A percentile compares a stretch with the other conserved stretches of the same genome.
These are phyloP conservation scores for Callipepla californica DNA, from an alignment of 2,113 vertebrate species.

Conservation along the genomic window DNA sequence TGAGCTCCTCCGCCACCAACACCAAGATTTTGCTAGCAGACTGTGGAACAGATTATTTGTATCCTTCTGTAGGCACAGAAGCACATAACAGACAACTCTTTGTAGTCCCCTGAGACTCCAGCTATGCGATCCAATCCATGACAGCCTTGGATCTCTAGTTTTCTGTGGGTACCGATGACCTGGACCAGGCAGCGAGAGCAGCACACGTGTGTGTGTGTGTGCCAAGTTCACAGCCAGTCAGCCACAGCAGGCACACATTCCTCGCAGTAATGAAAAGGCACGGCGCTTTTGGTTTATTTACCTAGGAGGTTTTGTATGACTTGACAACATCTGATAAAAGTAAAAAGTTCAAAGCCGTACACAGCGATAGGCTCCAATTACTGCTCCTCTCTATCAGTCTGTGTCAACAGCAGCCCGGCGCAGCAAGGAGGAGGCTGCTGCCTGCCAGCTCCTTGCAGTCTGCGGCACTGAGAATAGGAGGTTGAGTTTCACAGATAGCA, in stretches of 20 bases:
- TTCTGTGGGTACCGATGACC: background rate
- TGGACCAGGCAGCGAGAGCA: background rate
- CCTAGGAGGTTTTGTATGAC: background rate
- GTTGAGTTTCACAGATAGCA: constrained; percentile 12
- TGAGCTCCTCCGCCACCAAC: background rate
- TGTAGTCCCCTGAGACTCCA: background rate
- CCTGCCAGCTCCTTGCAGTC: background rate
- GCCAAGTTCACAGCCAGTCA: background rate
- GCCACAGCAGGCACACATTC: background rate
- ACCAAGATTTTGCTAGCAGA: background rate
- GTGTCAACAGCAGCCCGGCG: background rate
- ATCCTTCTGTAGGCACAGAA: background rate
- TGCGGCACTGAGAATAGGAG: background rate
- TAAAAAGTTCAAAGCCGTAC: constrained; percentile 24
- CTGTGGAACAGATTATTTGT: background rate
- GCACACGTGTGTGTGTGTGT: background rate
- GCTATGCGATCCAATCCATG: background rate
- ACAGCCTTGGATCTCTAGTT: background rate
- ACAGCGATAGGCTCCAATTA: background rate
- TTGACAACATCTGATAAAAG: constrained; percentile 44
- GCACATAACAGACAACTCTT: background rate
- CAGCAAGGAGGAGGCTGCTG: background rate
- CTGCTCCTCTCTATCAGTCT: background rate
- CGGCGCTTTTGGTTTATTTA: background rate
- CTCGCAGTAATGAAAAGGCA: background rate